Evolutionary conservation across 1,140 invertebrate genomes (phyloP).

Genomic region (Aphaenogaster floridana): DNA sequence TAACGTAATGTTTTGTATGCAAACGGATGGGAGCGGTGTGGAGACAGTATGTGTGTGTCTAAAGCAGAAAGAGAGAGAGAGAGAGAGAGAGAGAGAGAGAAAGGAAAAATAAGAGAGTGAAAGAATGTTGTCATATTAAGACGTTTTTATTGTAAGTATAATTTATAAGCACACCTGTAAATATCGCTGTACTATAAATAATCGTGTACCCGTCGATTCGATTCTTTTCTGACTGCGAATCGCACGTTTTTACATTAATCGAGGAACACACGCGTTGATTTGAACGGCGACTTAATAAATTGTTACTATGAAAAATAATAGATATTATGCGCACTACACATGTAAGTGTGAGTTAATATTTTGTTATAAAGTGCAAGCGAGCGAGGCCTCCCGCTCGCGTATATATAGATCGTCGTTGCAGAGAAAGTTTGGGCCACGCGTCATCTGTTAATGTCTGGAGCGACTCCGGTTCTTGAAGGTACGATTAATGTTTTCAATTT

Average conservation of each 20-base stretch:
- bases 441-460: conserved; percentile 64
- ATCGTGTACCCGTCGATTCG: conserved; percentile 66
- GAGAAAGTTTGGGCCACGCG: conserved; percentile 49
- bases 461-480: conserved; percentile 55
- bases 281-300: conserved; percentile 45
- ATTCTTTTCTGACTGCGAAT: conserved; percentile 67
- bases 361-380: conserved; percentile 49
- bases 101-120: neutral
- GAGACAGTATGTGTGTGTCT: neutral
- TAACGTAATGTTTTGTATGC: conserved; percentile 61
- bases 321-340: neutral
- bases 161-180: conserved; percentile 71
- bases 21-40: conserved; percentile 17
- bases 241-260: conserved; percentile 58
- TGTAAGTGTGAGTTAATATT: conserved; percentile 65
- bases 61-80: neutral
- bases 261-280: conserved; percentile 13
- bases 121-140: conserved; percentile 21
- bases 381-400: neutral
- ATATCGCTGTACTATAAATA: conserved; percentile 74
- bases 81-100: neutral
- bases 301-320: conserved; percentile 43
- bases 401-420: conserved; percentile 52
- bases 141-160: conserved; percentile 68
- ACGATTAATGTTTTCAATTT: conserved; percentile 72